phyloP scores from a whole-genome alignment of 2,113 vertebrate species.

The Microtus montanus region DNA sequence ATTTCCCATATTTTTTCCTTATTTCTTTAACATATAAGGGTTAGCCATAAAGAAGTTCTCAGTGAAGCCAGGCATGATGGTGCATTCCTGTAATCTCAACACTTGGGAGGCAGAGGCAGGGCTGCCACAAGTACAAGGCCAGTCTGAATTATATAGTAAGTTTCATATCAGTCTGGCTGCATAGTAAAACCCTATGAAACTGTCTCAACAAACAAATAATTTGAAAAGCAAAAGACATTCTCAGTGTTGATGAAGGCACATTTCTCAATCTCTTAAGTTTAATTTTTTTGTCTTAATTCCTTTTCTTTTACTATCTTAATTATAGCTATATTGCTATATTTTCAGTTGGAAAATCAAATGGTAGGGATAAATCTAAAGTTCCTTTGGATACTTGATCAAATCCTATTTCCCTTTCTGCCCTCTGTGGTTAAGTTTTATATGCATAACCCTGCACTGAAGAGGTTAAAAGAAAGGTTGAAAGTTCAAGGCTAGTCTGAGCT shows the following conservation, averaged over 20 bases:
- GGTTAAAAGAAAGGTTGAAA: neutral
- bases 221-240: neutral
- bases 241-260: neutral
- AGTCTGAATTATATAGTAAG: neutral
- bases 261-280: slow-evolving; percentile 41
- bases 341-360: slow-evolving; percentile 52
- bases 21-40: slow-evolving; percentile 10
- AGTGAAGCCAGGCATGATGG: neutral
- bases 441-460: neutral
- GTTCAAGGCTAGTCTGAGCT: neutral
- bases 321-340: slow-evolving; percentile 27
- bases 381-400: slow-evolving; percentile 20
- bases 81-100: neutral
- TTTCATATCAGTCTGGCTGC: neutral
- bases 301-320: slow-evolving; percentile 55
- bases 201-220: neutral
- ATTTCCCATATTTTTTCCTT: neutral
- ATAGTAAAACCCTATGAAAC: neutral
- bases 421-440: slow-evolving; percentile 23
- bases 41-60: neutral
- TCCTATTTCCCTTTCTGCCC: neutral
- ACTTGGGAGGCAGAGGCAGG: neutral
- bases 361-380: slow-evolving; percentile 26
- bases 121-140: neutral
- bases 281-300: slow-evolving; percentile 51